Base-by-base conservation (phyloP, 2,888 invertebrate species). In the Acrocyrtus sp. region DNA sequence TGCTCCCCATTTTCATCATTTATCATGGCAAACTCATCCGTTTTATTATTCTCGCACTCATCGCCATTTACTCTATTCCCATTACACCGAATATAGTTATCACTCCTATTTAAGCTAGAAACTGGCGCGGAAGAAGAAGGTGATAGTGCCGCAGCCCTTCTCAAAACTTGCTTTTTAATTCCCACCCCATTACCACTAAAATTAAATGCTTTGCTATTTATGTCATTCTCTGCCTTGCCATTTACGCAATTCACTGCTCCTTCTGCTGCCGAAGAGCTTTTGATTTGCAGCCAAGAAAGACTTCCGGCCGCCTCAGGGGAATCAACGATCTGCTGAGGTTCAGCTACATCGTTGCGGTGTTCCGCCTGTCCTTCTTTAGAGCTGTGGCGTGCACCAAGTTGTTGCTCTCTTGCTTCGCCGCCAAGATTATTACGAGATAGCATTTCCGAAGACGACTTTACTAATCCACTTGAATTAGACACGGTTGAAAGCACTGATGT, bases 261-360 rank as follows among this genome's bases (percentile, higher is more conserved):
- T 45, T 15, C 50, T 19, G 39, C 12, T 19, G 57, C 10, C 34
- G 50, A 70, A 12, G 70, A 72, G 48, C 61, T 66, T 39, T 65
- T 77, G 68, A 62, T 54, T 61, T 68, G 57, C 50, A 60, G 62
- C 77, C 77, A 74, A 77, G 63, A 58, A 45, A 72, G 57, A 77
- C 74, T 77, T 77, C 74, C 77, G 77, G 74, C 54, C 50, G 72
- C 60, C 61, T 53, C 72, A 41, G 72, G 72, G 72, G 58, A 72
- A 72, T 61, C 58, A 60, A 63, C n/a, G n/a, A n/a, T n/a, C n/a
- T n/a, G 65, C 51, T 60, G 41, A 22, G 15, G 15, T 4, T 21
- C 3, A 34, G 39, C 24, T 39, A 17, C 61, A 41, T 34, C 22
- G 47, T 51, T 5, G 39, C 41, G 61, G 62, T 58, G 43, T 51